These are phyloP conservation scores for Clarias macrocephalus DNA, from an alignment of 2,113 vertebrate genomes.

Conservation along the genomic window DNA sequence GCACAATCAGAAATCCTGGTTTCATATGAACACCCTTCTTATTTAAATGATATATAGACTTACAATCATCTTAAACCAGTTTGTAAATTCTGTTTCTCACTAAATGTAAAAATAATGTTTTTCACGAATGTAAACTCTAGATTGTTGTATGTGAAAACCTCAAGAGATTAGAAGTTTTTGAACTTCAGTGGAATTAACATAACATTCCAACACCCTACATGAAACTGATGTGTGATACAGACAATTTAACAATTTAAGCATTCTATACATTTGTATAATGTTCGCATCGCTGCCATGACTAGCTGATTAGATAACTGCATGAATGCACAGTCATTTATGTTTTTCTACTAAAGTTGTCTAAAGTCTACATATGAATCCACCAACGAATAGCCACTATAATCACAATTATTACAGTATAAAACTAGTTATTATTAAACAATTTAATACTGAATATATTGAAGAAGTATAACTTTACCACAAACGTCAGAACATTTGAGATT, in stretches of 20 bases:
- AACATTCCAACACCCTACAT: neutral
- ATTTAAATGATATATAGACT: too few relatives aligned
- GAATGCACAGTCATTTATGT: neutral
- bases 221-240: neutral
- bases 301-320: neutral
- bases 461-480: conserved; percentile 61
- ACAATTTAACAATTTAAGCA: neutral
- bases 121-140: too few relatives aligned
- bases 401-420: neutral
- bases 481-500: conserved; percentile 57
- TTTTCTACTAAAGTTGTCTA: too few relatives aligned
- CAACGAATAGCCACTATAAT: neutral
- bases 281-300: neutral
- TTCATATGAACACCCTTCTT: too few relatives aligned
- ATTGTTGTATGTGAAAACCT: neutral
- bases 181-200: neutral
- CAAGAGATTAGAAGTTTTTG: neutral
- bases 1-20: too few relatives aligned
- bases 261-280: neutral
- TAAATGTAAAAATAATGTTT: too few relatives aligned
- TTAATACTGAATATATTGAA: too few relatives aligned
- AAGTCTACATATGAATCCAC: neutral
- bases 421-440: neutral
- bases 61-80: too few relatives aligned
- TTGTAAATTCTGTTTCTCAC: too few relatives aligned